A percentile compares a stretch with the other conserved stretches of the same genome.
Evolutionary conservation across 2,797 vertebrate genomes (phyloP).

Genomic region (Protosalanx chinensis): DNA sequence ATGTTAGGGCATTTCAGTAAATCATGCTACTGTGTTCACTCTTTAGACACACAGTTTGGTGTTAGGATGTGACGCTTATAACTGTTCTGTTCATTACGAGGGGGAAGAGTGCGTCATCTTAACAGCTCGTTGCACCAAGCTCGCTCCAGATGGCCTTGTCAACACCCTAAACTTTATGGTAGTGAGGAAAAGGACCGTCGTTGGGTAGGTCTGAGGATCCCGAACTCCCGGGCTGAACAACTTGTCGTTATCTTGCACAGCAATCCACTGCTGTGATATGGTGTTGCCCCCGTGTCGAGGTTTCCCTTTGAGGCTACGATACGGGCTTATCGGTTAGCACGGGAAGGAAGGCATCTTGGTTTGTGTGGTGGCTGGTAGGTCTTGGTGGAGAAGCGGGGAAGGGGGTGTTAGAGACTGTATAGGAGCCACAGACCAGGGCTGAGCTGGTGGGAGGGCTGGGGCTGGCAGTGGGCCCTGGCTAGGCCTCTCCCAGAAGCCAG

Average conservation of each 20-base stretch:
- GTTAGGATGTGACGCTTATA: constrained; percentile 14
- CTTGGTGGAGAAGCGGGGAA: constrained; percentile 18
- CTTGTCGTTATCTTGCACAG: neutral
- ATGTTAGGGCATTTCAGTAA: neutral
- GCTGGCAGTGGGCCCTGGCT: constrained; percentile 14
- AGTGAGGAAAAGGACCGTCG: constrained; percentile 60
- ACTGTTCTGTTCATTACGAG: neutral
- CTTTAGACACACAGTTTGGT: neutral
- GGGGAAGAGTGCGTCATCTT: constrained; percentile 33
- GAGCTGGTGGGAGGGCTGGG: constrained; percentile 34
- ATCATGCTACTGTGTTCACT: neutral
- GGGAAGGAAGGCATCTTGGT: constrained; percentile 50
- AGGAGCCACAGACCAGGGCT: constrained; percentile 18
- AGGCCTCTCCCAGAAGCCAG: neutral
- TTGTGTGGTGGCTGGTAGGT: constrained; percentile 23
- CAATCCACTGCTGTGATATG: neutral
- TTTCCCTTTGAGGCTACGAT: constrained; percentile 39
- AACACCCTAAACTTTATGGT: constrained; percentile 53
- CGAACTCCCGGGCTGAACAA: constrained; percentile 17
- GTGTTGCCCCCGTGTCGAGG: neutral
- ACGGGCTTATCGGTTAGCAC: constrained; percentile 35
- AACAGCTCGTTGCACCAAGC: constrained; percentile 39
- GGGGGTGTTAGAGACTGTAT: constrained; percentile 15
- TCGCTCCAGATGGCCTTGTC: constrained; percentile 57
- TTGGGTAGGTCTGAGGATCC: constrained; percentile 41